Conservation (phyloP, 2,113 vertebrate genomes). For the Craseonycteris thonglongyai region DNA sequence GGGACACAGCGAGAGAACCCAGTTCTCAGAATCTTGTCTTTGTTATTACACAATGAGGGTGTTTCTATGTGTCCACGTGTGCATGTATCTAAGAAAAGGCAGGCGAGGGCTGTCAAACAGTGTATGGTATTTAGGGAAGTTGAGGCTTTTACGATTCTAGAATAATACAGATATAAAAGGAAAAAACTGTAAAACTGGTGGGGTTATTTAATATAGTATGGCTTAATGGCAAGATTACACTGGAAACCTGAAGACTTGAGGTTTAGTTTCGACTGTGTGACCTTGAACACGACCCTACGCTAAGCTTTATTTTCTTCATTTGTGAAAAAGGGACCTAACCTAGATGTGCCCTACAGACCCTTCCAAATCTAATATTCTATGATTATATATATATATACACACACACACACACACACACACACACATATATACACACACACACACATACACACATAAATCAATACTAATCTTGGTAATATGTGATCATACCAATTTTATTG, state of each 20-base stretch:
- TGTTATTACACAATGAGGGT: neutral
- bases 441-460: too few species aligned
- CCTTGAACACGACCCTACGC: neutral
- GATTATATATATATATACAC: too few species aligned
- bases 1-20: neutral
- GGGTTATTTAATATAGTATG: neutral
- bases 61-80: neutral
- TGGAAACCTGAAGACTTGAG: neutral
- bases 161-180: neutral
- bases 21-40: neutral
- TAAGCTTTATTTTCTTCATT: neutral
- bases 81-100: neutral
- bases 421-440: too few species aligned
- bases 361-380: neutral
- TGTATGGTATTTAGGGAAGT: neutral
- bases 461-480: neutral
- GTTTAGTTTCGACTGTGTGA: neutral
- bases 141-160: neutral
- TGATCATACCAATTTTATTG: neutral
- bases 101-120: neutral
- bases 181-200: neutral
- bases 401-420: too few species aligned
- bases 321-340: neutral
- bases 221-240: neutral
- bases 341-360: neutral